Conservation (phyloP, 2,113 vertebrate species). For the Orientallactaga bullata region DNA sequence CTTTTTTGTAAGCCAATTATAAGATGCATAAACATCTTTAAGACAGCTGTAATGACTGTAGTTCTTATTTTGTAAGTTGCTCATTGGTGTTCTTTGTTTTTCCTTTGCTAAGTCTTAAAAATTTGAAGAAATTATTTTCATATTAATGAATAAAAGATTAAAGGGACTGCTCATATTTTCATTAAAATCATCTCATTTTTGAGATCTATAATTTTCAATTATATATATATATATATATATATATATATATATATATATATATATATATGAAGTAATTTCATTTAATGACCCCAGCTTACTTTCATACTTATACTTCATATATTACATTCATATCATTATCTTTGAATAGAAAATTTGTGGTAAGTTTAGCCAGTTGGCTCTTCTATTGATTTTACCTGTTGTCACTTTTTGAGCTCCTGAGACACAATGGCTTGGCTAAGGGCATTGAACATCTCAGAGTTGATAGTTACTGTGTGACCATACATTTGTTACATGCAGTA, state of each 20-base stretch:
- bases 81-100: neutral
- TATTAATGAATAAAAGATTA: neutral
- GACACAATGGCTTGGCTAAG: no score
- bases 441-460: neutral
- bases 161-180: neutral
- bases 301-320: neutral
- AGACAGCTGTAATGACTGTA: neutral
- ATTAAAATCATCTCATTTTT: neutral
- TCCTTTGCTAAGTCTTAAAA: neutral
- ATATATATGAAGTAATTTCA: no score
- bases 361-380: neutral
- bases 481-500: neutral
- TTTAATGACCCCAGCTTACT: neutral
- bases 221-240: neutral
- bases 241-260: neutral
- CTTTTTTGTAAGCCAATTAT: neutral
- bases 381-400: neutral
- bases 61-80: neutral
- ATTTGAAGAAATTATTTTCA: neutral
- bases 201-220: neutral
- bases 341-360: no score
- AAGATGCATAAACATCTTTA: no score
- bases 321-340: neutral
- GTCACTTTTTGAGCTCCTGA: no score
- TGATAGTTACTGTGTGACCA: neutral